These are phyloP conservation scores for Gallinago undulata DNA, from an alignment of 2,113 vertebrate species.

Conservation along the genomic window DNA sequence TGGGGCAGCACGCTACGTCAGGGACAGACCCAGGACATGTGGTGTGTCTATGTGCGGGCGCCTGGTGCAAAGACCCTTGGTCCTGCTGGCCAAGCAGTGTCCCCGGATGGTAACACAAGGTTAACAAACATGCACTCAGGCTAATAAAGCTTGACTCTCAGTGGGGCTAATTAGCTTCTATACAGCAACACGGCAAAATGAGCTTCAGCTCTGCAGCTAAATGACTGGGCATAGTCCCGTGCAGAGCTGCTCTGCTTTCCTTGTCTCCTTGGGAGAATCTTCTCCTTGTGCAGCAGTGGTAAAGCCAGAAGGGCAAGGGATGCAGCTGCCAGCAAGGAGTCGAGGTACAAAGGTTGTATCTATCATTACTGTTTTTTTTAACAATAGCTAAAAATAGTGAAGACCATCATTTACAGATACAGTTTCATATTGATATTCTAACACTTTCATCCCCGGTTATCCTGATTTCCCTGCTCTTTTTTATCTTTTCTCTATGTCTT, in stretches of 20 bases:
- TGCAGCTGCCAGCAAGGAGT: background rate
- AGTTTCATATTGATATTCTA: background rate
- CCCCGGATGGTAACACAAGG: background rate
- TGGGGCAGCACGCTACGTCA: background rate
- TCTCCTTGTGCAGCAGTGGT: background rate
- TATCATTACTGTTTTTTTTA: background rate
- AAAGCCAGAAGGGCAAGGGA: background rate
- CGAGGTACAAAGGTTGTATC: background rate
- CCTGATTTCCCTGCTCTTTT: background rate
- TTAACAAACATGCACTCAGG: constrained; percentile 20
- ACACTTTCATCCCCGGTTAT: background rate
- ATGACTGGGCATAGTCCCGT: background rate
- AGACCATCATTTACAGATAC: background rate
- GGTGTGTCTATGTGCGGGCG: accelerated
- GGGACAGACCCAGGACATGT: background rate
- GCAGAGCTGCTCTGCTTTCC: background rate
- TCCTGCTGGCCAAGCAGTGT: background rate
- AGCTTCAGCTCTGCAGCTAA: constrained; percentile 21
- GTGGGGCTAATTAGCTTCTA: constrained; percentile 40
- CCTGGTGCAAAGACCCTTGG: background rate
- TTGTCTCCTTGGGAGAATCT: background rate
- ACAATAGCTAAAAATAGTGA: background rate
- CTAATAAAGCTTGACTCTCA: constrained; percentile 52
- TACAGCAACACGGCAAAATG: background rate
- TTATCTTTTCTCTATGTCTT: background rate